These are phyloP conservation scores for Chironomus striatipennis DNA, from an alignment of 1,140 invertebrate species.

Conservation along the genomic window DNA sequence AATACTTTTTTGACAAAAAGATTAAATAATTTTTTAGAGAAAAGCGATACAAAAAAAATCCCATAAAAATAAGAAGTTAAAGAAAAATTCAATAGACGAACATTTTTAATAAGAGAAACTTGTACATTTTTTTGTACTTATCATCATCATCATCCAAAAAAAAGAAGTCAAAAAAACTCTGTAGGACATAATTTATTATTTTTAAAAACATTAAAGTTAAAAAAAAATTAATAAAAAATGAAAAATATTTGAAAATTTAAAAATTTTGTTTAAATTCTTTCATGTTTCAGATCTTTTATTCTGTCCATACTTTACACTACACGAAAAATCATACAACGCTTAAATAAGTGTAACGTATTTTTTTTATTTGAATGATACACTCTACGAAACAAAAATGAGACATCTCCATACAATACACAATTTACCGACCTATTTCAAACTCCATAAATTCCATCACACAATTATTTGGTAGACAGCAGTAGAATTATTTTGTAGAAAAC, in stretches of 20 bases:
- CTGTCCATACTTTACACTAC: too few species aligned
- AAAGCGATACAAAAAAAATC: neutral
- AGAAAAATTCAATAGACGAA: constrained; percentile 8
- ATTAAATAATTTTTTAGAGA: too few species aligned
- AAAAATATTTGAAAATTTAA: neutral
- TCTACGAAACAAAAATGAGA: too few species aligned
- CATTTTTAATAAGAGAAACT: neutral
- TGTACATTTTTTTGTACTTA: constrained; percentile 6
- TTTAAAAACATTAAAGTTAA: neutral
- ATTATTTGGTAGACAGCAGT: too few species aligned
- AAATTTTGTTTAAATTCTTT: neutral
- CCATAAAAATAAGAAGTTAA: neutral
- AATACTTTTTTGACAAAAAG: neutral
- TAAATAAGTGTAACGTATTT: too few species aligned
- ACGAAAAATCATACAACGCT: too few species aligned
- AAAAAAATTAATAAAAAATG: neutral
- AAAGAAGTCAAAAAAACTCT: neutral
- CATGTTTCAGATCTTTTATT: too few species aligned
- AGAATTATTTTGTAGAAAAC: too few species aligned
- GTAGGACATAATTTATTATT: neutral
- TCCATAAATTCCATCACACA: too few species aligned
- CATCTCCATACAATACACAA: too few species aligned
- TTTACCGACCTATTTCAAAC: too few species aligned
- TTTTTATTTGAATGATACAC: too few species aligned
- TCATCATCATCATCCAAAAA: neutral